These are phyloP conservation scores for Lytechinus pictus DNA, from an alignment of 35 echinoderm and acorn worm species.

Conservation along the genomic window DNA sequence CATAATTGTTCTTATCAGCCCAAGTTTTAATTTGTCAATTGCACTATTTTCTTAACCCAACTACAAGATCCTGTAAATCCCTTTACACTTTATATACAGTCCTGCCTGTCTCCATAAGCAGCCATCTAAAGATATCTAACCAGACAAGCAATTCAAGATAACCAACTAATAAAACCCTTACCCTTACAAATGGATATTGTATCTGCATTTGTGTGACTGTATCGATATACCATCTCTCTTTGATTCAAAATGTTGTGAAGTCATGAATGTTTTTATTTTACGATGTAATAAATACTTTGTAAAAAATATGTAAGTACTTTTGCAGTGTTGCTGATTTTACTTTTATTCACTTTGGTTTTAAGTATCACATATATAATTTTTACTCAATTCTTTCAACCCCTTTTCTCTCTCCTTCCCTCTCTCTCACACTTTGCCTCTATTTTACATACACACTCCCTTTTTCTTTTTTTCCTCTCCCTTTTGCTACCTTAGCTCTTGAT, in stretches of 20 bases:
- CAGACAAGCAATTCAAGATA: no score
- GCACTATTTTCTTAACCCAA: no score
- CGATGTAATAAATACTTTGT: not conserved
- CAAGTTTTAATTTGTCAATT: no score
- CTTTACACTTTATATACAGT: no score
- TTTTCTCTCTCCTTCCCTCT: not conserved
- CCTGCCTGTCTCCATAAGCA: no score
- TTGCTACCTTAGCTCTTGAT: not conserved
- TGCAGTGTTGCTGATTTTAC: not conserved
- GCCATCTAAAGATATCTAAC: no score
- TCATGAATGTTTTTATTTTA: not conserved
- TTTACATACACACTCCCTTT: not conserved
- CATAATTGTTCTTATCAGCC: no score
- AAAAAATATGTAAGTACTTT: not conserved
- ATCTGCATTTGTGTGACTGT: not conserved
- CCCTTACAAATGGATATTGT: not conserved
- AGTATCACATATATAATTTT: not conserved
- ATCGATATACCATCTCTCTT: not conserved
- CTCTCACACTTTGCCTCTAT: not conserved
- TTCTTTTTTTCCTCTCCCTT: not conserved
- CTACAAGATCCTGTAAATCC: no score
- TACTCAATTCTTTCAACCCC: no score
- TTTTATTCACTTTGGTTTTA: not conserved
- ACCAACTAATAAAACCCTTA: not conserved
- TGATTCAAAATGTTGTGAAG: not conserved